Evolutionary conservation across 2,113 vertebrate species (phyloP), one percentile per base, ranked within the genome.

Genomic region (Tyto alba): DNA sequence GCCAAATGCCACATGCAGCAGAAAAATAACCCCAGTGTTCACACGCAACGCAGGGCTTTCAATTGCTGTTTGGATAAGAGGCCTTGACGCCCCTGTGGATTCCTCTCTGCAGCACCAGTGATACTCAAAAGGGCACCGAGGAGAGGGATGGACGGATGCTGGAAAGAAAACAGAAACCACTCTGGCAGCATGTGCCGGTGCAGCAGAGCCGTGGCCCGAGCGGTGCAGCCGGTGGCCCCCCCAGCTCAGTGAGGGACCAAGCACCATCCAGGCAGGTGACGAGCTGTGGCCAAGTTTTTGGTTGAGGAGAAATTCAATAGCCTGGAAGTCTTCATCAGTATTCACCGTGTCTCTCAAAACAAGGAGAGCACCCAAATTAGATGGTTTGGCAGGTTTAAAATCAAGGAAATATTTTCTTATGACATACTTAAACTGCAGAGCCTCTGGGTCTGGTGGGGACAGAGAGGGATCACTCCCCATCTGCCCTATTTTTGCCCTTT

Each of bases 21-120:
- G 55, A 69, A 86, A 86, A 73, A 83, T 15, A 32, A 34, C 45
- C 27, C 21, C 40, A 13, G 53, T 7, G 1, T 17, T 85, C 52
- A 72, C 19, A 25, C 6, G 9, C 9, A 3, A 36, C 0, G 1
- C 55, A 40, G 36, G 53, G 45, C 27, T 92, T 80, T 73, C 68
- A 23, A 8, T 9, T 69, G 27, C 45, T 0, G 0, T 68, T 80
- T 43, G 47, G 68, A 13, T 14, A 66, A 27, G 21, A 29, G 73
- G 84, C 30, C 27, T 53, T 0, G 0, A 26, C 0, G 1, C 48
- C 73, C 53, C 48, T 12, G n/a, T 0, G 4, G 34, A 23, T 32
- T 88, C 71, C 36, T 75, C 32, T 85, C 57, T 47, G 66, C 40
- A 56, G 41, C 1, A 17, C 50, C 47, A 85, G 38, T 1, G 3